These are phyloP conservation scores for Harpagus bidentatus DNA, from an alignment of 2,113 vertebrate genomes.

Conservation along the genomic window DNA sequence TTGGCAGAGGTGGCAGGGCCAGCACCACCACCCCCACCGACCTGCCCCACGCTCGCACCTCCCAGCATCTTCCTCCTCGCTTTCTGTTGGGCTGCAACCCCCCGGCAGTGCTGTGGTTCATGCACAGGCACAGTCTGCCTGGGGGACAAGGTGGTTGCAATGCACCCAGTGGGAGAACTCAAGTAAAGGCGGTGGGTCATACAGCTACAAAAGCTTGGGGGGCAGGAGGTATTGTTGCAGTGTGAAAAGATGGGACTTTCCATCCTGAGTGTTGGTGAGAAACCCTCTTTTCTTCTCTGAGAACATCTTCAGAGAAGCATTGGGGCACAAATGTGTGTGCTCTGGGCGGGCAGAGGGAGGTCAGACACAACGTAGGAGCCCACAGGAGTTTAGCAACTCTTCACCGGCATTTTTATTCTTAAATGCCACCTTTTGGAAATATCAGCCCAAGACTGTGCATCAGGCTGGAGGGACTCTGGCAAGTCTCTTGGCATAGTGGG, in stretches of 20 bases:
- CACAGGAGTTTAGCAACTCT: background rate
- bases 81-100: background rate
- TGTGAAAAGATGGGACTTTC: background rate
- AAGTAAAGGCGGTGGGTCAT: background rate
- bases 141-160: background rate
- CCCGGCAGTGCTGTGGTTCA: rapidly evolving
- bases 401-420: background rate
- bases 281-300: background rate
- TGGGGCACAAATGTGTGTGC: too few species aligned
- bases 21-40: background rate
- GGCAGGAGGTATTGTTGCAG: background rate
- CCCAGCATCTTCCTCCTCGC: background rate
- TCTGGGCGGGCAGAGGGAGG: too few species aligned
- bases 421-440: background rate
- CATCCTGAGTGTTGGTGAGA: background rate
- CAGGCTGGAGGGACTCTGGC: background rate
- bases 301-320: background rate
- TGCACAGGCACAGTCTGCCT: rapidly evolving
- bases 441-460: background rate
- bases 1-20: background rate
- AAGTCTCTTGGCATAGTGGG: background rate
- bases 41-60: background rate
- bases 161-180: background rate
- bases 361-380: rapidly evolving
- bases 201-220: background rate